Evolutionary conservation across 2,888 invertebrate genomes (phyloP).

Genomic region (Desoria tigrina): DNA sequence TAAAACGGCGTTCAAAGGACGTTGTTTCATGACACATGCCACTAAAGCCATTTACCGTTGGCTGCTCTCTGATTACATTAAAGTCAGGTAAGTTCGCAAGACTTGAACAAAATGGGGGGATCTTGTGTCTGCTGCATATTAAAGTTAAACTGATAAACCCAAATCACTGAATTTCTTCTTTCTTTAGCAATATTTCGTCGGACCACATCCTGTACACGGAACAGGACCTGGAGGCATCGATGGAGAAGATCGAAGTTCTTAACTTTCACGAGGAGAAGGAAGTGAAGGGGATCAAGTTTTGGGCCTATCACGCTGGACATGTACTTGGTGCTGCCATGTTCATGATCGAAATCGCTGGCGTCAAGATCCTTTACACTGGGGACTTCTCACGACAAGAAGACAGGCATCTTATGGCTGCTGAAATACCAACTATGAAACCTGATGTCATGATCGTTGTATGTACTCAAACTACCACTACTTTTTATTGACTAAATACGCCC

Average conservation of each 20-base stretch:
- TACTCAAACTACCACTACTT: slow-evolving; percentile 28
- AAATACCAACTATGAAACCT: slow-evolving; percentile 92
- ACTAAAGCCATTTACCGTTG: slow-evolving; percentile 99
- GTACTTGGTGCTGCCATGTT: slow-evolving; percentile 99
- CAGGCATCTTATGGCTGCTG: slow-evolving; percentile 98
- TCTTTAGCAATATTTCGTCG: slow-evolving; percentile 83
- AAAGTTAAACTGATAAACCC: background rate
- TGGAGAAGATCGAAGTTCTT: slow-evolving; percentile 98
- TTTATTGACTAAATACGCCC: too few relatives aligned
- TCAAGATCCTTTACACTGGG: slow-evolving; percentile 93
- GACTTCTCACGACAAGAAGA: slow-evolving; percentile 99
- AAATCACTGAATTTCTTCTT: background rate
- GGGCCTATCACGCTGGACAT: slow-evolving; percentile 99
- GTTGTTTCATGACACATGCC: slow-evolving; percentile 99
- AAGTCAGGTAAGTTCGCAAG: slow-evolving; percentile 74
- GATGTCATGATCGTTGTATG: slow-evolving; percentile 91
- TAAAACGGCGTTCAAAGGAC: slow-evolving; percentile 94
- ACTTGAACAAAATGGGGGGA: background rate
- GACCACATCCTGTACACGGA: slow-evolving; percentile 97
- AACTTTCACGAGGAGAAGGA: slow-evolving; percentile 98
- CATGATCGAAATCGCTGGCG: slow-evolving; percentile 99
- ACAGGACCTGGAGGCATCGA: slow-evolving; percentile 92
- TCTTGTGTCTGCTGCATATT: background rate
- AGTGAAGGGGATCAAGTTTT: slow-evolving; percentile 93
- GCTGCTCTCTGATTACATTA: slow-evolving; percentile 97